Evolutionary conservation across 2,888 invertebrate species (phyloP).

Genomic region (Volucella bombylans): DNA sequence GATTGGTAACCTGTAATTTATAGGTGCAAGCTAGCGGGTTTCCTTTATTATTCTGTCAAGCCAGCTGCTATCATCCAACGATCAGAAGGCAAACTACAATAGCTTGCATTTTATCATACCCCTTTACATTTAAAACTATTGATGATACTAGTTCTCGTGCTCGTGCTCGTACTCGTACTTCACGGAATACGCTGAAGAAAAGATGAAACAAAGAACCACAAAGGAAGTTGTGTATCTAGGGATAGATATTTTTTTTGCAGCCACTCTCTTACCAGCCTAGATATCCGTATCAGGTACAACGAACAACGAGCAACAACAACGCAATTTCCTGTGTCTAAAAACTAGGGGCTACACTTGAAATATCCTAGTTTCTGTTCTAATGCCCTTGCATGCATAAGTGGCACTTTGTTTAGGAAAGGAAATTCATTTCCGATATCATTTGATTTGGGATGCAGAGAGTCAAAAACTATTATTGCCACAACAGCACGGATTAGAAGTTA

Average conservation of each 20-base stretch:
- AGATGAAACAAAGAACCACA: constrained; percentile 57
- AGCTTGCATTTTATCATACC: constrained; percentile 41
- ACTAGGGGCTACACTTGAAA: constrained; percentile 8
- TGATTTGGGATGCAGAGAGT: constrained; percentile 39
- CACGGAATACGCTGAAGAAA: constrained; percentile 32
- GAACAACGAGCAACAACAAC: constrained; percentile 57
- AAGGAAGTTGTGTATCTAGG: constrained; percentile 59
- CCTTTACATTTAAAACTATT: neutral
- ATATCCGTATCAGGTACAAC: constrained; percentile 30
- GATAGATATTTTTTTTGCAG: constrained; percentile 46
- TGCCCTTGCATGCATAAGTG: constrained; percentile 61
- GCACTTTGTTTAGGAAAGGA: constrained; percentile 59
- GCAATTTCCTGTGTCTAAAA: constrained; percentile 47
- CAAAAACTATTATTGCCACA: constrained; percentile 36
- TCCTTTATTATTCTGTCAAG: constrained; percentile 24
- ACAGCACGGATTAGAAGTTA: constrained; percentile 71
- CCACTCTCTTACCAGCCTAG: constrained; percentile 19
- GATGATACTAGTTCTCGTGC: constrained; percentile 14
- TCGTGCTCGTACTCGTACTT: neutral
- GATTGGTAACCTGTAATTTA: constrained; percentile 65
- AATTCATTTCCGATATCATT: constrained; percentile 66
- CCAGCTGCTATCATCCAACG: neutral
- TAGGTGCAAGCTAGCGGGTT: constrained; percentile 55
- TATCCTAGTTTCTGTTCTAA: constrained; percentile 59
- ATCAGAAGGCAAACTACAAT: constrained; percentile 23